A percentile compares a stretch with the other conserved stretches of the same genome.
These are phyloP conservation scores for Xiphophorus hellerii DNA, from an alignment of 2,113 vertebrate genomes.

Conservation along the genomic window DNA sequence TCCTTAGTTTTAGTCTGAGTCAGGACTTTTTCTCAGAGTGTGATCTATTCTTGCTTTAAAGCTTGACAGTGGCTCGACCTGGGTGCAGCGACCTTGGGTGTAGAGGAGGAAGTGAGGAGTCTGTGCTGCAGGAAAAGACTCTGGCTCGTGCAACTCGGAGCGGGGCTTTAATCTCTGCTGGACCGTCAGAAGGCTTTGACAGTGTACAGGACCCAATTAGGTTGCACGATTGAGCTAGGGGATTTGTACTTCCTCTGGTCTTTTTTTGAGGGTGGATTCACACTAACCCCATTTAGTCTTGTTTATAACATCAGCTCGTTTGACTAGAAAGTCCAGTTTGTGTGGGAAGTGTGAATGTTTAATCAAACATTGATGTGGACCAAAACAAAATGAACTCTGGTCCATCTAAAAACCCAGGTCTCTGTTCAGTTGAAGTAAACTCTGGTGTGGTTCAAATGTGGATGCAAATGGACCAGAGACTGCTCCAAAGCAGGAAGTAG, in stretches of 20 bases:
- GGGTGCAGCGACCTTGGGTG: conserved; percentile 36
- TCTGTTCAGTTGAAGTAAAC: too few species aligned
- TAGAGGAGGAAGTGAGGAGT: conserved; percentile 56
- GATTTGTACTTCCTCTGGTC: conserved; percentile 60
- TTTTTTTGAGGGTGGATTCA: background rate
- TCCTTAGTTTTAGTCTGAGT: background rate
- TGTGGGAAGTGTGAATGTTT: too few species aligned
- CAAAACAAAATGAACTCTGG: too few species aligned
- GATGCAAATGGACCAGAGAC: too few species aligned
- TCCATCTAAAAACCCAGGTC: too few species aligned
- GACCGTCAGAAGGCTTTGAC: conserved; percentile 73
- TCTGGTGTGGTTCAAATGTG: too few species aligned
- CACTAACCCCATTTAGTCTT: too few species aligned
- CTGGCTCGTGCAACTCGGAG: conserved; percentile 15
- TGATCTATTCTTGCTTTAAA: conserved; percentile 48
- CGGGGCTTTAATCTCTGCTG: conserved; percentile 67
- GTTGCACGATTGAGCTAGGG: conserved; percentile 65
- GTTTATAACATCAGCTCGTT: too few species aligned
- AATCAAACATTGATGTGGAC: too few species aligned
- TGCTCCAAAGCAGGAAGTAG: too few species aligned
- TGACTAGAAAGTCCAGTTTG: too few species aligned
- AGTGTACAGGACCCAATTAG: conserved; percentile 70
- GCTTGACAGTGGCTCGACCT: conserved; percentile 34
- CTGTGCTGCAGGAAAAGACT: conserved; percentile 38
- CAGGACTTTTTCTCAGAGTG: conserved; percentile 3